Evolutionary conservation across 2,797 vertebrate species (phyloP).

Genomic region (Protonibea diacanthus): DNA sequence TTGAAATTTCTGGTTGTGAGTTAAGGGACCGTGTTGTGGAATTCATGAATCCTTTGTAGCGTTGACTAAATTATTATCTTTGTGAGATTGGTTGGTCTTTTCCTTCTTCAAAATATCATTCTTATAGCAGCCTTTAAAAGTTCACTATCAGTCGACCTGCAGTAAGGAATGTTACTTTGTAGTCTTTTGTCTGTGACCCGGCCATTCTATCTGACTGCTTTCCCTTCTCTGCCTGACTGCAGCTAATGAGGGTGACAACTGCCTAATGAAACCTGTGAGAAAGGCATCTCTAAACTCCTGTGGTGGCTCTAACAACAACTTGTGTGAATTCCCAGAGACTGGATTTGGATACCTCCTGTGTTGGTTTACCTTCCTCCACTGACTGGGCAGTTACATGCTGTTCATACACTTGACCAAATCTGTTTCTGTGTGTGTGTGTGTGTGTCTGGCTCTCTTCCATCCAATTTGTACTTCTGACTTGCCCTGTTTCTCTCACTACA

Average conservation of each 20-base stretch:
- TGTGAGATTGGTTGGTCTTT: too few relatives aligned
- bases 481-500: background rate
- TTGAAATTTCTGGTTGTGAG: too few relatives aligned
- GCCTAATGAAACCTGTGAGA: slow-evolving; percentile 65
- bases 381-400: slow-evolving; percentile 51
- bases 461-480: background rate
- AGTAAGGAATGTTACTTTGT: slow-evolving; percentile 38
- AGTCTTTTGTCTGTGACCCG: slow-evolving; percentile 39
- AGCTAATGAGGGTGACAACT: slow-evolving; percentile 65
- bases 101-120: too few relatives aligned
- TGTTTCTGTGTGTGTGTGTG: background rate
- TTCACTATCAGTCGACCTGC: too few relatives aligned
- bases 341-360: slow-evolving; percentile 64
- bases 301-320: slow-evolving; percentile 57
- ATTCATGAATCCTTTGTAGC: too few relatives aligned
- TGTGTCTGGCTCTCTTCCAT: slow-evolving; percentile 16
- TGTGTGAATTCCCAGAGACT: slow-evolving; percentile 63
- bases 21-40: too few relatives aligned
- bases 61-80: too few relatives aligned
- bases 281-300: slow-evolving; percentile 62
- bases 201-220: slow-evolving; percentile 56
- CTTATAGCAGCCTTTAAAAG: too few relatives aligned
- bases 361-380: slow-evolving; percentile 59
- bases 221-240: slow-evolving; percentile 44
- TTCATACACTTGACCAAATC: slow-evolving; percentile 39